Base-by-base conservation (phyloP, 2,888 invertebrate genomes). In the Euclidia mi region DNA sequence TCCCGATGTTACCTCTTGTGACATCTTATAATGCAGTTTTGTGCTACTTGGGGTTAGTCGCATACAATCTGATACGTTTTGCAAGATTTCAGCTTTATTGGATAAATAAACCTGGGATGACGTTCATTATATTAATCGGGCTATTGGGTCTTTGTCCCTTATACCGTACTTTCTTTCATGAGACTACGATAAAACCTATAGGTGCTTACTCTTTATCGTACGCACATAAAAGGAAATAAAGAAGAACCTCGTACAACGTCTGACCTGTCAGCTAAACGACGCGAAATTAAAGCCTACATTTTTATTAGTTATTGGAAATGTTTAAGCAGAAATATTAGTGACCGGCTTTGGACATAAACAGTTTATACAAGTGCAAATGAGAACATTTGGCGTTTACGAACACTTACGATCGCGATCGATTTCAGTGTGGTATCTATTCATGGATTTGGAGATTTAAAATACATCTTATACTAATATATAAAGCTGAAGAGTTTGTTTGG, bases 141-240 rank as follows among this genome's bases (percentile, higher is more conserved):
- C 73, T 78, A 81, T 79, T 76, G 71, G 71, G 63, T 56, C 70
- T 79, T 70, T 79, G 77, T 80, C 77, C 79, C 74, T 77, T 76
- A 81, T 77, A 76, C 74, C 65, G 78, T 82, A 77, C 71, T 81
- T 78, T 79, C 70, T 78, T 83, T 83, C 83, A 83, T 68, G 83
- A 81, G 73, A 72, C 68, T 76, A 68, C 78, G 81, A 81, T 83
- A 83, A 81, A 82, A 78, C 53, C 72, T 66, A 76, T 76, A 67
- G 75, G 66, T 71, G 64, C 71, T 78, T 76, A 73, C 67, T 63
- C 68, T 78, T 75, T 78, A 76, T 78, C 78, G 75, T 77, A 78
- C 65, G 70, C 70, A 65, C 78, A 77, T 80, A 81, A 80, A 79
- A 79, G 76, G 70, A 80, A 76, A 79, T 81, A 77, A 79, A 80